Conservation (phyloP, 2,113 vertebrate species). For the Arizona elegans region DNA sequence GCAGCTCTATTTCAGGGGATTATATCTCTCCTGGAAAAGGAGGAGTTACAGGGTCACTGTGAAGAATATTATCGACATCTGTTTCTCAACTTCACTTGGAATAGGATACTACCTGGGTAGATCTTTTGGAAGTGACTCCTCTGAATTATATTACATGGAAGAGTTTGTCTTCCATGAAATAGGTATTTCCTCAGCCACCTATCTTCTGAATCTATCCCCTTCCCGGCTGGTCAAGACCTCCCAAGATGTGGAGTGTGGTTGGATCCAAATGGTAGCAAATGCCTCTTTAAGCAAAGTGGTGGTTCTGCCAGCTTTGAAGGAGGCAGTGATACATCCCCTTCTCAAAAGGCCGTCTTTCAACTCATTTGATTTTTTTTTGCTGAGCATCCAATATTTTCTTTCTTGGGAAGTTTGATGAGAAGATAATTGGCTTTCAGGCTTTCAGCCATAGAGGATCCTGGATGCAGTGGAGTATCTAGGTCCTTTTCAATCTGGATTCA, state of each 20-base stretch:
- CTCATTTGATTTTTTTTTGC: not conserved
- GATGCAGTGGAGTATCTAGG: not conserved
- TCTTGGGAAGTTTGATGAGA: not conserved
- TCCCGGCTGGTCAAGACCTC: not conserved
- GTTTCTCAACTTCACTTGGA: not conserved
- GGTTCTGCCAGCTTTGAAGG: not conserved
- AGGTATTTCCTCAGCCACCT: not conserved
- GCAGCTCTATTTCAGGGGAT: not conserved
- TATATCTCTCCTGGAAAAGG: not conserved
- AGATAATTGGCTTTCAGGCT: not conserved
- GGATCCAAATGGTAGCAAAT: not conserved
- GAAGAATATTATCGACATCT: not conserved
- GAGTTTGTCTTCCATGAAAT: not conserved
- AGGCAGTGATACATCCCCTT: not conserved
- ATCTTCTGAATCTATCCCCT: not conserved
- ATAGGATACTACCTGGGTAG: not conserved
- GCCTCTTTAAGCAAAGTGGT: not conserved
- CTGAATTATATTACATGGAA: not conserved
- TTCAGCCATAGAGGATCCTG: not conserved
- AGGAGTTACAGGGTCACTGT: not conserved
- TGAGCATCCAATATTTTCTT: not conserved
- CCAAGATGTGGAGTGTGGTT: not conserved
- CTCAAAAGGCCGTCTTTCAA: not conserved
- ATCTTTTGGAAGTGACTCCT: not conserved
- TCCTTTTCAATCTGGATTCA: not conserved